Evolutionary conservation across 2,113 vertebrate genomes (phyloP), one percentile per base, ranked within the genome.

Genomic region (Hippoglossus stenolepis): DNA sequence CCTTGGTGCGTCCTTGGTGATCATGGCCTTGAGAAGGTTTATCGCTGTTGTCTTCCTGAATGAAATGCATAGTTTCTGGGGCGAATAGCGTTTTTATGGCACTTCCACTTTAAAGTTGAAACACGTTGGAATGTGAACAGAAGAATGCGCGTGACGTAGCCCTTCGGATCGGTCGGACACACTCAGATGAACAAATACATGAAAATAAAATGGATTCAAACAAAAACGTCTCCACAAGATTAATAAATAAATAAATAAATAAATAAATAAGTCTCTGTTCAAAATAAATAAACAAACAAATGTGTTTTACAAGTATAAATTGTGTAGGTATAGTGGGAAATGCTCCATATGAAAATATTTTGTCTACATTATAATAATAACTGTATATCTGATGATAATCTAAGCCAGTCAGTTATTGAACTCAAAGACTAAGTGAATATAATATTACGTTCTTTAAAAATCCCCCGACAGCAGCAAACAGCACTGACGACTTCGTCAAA

Each of bases 101-200:
- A 87, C 80, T 73, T 84, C 24, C 35, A 73, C 45, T 65, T 57
- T 56, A 45, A 69, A 35, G 66, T 70, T 54, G 15, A 53, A 54
- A 58, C 28, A 70, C 4, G 72, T 23, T 63, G 75, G 40, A 73
- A 76, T 26, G 64, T 61, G 56, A 71, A 68, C 64, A 73, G 73
- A 68, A 56, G 80, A 35, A 54, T 40, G 47, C 73, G 68, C 9
- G 59, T 59, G 73, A 80, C 84, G 14, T 88, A 93, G 92, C 90
- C 91, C 93, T 94, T 92, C 84, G 17, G 73, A 90, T 86, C 68
- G 45, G 75, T 75, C 60, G 58, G 5, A 73, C 78, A 81, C 62
- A 38, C 77, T 54, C 26, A 31, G 31, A 20, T 26, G 1, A 56
- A 63, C 35, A 43, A 21, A 2, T 1, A 0, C 43, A 1, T 63